Evolutionary conservation across 2,888 invertebrate genomes (phyloP).

Genomic region (Bellardia bayeri): DNA sequence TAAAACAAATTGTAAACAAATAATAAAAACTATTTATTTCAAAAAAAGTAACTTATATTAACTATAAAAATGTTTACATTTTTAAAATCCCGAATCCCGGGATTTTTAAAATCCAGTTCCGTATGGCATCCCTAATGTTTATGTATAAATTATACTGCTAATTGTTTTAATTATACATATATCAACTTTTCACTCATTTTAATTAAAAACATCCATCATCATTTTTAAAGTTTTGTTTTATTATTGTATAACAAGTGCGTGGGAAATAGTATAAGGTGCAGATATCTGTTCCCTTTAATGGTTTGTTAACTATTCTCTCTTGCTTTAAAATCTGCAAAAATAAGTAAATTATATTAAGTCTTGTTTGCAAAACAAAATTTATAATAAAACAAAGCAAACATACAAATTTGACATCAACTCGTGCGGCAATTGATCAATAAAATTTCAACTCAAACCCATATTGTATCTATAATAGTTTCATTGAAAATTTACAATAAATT

Average conservation of each 20-base stretch:
- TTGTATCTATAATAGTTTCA: constrained; percentile 11
- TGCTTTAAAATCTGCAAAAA: background rate
- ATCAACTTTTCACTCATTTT: background rate
- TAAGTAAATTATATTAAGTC: background rate
- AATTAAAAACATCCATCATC: background rate
- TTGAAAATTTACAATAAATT: constrained; percentile 46
- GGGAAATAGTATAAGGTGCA: background rate
- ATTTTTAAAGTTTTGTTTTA: background rate
- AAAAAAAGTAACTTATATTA: too few relatives aligned
- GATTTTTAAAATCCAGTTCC: too few relatives aligned
- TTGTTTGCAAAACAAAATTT: background rate
- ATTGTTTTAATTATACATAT: background rate
- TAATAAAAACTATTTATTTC: too few relatives aligned
- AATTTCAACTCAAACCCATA: constrained; percentile 1
- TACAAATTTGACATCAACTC: background rate
- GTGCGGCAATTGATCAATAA: background rate
- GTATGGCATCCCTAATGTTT: too few relatives aligned
- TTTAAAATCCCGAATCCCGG: too few relatives aligned
- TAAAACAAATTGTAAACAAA: too few relatives aligned
- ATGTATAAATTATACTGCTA: background rate
- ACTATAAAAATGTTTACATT: too few relatives aligned
- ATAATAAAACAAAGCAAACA: background rate
- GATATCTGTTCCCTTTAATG: background rate
- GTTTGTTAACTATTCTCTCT: background rate
- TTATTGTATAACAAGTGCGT: constrained; percentile 23